Conservation (phyloP, 2,113 vertebrate genomes). For the Bujurquina vittata region DNA sequence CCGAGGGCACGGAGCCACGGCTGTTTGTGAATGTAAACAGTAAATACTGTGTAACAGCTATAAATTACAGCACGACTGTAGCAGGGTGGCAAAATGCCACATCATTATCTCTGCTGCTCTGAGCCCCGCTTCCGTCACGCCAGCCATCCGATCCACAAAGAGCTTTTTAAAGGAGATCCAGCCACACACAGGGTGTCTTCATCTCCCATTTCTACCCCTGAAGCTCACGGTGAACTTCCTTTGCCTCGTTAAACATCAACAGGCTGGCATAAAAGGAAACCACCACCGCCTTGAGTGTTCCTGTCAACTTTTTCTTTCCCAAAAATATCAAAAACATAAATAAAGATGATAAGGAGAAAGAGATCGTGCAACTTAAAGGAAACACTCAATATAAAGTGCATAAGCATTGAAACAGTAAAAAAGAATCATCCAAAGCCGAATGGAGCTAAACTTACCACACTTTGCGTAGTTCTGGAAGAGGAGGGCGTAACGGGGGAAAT, state of each 20-base stretch:
- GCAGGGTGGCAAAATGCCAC: slow-evolving; percentile 64
- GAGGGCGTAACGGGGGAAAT: slow-evolving; percentile 90
- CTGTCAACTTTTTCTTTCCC: not conserved
- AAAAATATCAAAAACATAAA: not conserved
- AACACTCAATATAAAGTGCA: not conserved
- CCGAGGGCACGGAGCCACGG: slow-evolving; percentile 28
- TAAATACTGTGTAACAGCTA: slow-evolving; percentile 62
- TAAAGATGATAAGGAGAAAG: not conserved
- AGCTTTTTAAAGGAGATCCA: slow-evolving; percentile 34
- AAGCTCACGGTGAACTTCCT: not conserved
- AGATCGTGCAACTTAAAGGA: not conserved
- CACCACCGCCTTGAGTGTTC: not conserved
- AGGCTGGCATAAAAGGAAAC: not conserved
- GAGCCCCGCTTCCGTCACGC: slow-evolving; percentile 45
- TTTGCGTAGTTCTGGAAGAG: slow-evolving; percentile 86
- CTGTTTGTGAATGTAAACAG: slow-evolving; percentile 70
- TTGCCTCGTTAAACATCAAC: not conserved
- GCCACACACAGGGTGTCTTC: slow-evolving; percentile 1
- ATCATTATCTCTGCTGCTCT: slow-evolving; percentile 57
- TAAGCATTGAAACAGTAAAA: not conserved
- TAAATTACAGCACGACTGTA: slow-evolving; percentile 60
- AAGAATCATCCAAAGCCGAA: not conserved
- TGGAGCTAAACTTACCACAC: slow-evolving; percentile 81
- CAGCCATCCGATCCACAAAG: slow-evolving; percentile 54
- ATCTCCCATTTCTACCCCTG: not conserved